These are phyloP conservation scores for Campylomormyrus tamandua DNA, from an alignment of 2,113 vertebrate genomes.

Conservation along the genomic window DNA sequence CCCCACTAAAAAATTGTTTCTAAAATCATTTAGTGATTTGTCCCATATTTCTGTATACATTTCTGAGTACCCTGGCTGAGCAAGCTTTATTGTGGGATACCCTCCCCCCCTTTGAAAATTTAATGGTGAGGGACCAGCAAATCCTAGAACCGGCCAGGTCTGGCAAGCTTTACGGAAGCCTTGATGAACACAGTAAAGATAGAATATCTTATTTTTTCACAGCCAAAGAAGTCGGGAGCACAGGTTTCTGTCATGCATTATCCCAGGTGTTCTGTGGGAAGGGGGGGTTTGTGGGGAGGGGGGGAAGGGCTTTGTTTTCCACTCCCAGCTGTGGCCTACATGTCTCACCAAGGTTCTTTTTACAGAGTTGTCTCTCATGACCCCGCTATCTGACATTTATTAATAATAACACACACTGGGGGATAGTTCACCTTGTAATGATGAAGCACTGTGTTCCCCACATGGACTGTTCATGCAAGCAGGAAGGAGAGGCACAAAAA, in stretches of 20 bases:
- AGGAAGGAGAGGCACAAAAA: not conserved
- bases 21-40: not conserved
- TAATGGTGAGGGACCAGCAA: not conserved
- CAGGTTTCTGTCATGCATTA: slow-evolving; percentile 49
- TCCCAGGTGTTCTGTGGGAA: slow-evolving; percentile 50
- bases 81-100: not conserved
- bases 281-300: not conserved
- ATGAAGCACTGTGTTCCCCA: slow-evolving; percentile 36
- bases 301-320: slow-evolving; percentile 52
- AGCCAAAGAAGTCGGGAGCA: slow-evolving; percentile 32
- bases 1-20: too few relatives aligned
- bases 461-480: slow-evolving; percentile 10
- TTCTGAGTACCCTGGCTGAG: not conserved
- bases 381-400: slow-evolving; percentile 61
- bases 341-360: slow-evolving; percentile 53
- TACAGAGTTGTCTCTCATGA: slow-evolving; percentile 57
- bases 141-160: not conserved
- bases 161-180: not conserved
- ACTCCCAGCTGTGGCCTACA: slow-evolving; percentile 55
- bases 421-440: slow-evolving; percentile 61
- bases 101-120: not conserved
- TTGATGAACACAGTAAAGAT: slow-evolving; percentile 42
- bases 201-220: slow-evolving; percentile 62
- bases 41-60: not conserved
- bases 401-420: slow-evolving; percentile 60